Base-by-base conservation (phyloP, 2,113 vertebrate genomes). In the Todiramphus saurophagus region DNA sequence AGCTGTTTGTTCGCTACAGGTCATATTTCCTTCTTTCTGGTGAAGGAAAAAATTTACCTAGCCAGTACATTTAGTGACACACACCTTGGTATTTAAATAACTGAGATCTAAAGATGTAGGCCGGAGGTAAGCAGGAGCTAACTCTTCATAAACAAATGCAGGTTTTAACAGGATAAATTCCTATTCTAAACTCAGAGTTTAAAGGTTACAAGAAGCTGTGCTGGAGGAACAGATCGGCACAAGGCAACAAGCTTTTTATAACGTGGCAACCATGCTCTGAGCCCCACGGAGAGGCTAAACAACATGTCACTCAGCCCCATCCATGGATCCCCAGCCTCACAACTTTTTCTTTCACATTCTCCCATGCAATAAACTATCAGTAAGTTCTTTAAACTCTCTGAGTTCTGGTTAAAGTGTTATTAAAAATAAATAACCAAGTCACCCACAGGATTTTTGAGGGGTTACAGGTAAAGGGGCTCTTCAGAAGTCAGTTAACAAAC, bases 31-130 rank as follows among this genome's bases (percentile, higher is more conserved):
- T 73, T 66, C 69, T 69, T 75, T 53, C 67, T 88, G 77, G 23
- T 50, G 21, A 89, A 69, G 56, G 46, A 76, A 63, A 87, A 51
- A 68, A 39, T 50, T 48, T 27, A 35, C 80, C 91, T 73, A 37
- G 56, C 58, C 51, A 59, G 79, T 44, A 31, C n/a, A 73, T 60
- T 87, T 11, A 43, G 81, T 95, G 93, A 96, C 94, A 97, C 91
- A 95, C 74, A 89, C 89, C 48, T 93, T 87, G 84, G 91, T 33
- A 93, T 96, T 94, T 82, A 72, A 93, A 76, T 60, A 75, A 72
- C 62, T 3, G 20, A 95, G 94, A 96, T 89, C 56, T 64, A n/a
- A 74, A 96, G 81, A 96, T 96, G 93, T 87, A 70, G 91, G 91
- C 41, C 89, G 94, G 7, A 68, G 69, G 87, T 56, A 66, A 31